A percentile compares a stretch with the other conserved stretches of the same genome.
Conservation (phyloP, 64 coral and sea anemone species). For the Catalaphyllia jardinei region DNA sequence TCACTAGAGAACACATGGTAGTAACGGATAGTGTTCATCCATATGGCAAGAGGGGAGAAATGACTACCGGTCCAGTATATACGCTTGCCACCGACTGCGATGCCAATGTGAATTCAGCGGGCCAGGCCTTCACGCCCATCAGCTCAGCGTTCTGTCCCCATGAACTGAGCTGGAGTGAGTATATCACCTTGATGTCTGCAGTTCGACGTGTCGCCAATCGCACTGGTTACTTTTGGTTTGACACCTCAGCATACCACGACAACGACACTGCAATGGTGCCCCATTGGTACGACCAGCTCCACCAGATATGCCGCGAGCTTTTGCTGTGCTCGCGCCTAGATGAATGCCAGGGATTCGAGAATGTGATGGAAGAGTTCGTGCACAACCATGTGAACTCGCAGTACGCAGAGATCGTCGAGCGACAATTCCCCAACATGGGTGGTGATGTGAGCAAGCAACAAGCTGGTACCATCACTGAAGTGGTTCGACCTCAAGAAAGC, state of each 20-base stretch:
- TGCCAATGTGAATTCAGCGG: constrained; percentile 39
- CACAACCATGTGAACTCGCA: constrained; percentile 10
- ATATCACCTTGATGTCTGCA: constrained; percentile 17
- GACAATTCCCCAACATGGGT: constrained; percentile 28
- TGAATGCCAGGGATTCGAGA: constrained; percentile 24
- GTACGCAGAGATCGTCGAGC: not conserved
- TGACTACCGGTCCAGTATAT: not conserved
- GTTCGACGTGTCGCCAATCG: constrained; percentile 4
- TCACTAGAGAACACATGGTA: constrained; percentile 36
- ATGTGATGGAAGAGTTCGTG: constrained; percentile 4
- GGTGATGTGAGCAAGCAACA: not conserved
- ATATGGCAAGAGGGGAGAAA: constrained; percentile 9
- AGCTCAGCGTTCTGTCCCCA: constrained; percentile 42
- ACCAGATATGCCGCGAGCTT: not conserved
- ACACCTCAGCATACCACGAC: not conserved
- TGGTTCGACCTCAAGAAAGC: not conserved
- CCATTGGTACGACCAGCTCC: constrained; percentile 6
- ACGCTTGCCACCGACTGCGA: constrained; percentile 44
- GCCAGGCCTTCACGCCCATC: constrained; percentile 36
- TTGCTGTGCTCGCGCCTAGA: constrained; percentile 13
- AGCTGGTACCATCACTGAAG: not conserved
- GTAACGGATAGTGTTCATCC: not conserved
- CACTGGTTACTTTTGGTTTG: constrained; percentile 46
- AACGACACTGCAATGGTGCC: constrained; percentile 11
- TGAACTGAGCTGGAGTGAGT: constrained; percentile 35